Evolutionary conservation across 1,140 invertebrate species (phyloP).

Genomic region (Homalodisca vitripennis): DNA sequence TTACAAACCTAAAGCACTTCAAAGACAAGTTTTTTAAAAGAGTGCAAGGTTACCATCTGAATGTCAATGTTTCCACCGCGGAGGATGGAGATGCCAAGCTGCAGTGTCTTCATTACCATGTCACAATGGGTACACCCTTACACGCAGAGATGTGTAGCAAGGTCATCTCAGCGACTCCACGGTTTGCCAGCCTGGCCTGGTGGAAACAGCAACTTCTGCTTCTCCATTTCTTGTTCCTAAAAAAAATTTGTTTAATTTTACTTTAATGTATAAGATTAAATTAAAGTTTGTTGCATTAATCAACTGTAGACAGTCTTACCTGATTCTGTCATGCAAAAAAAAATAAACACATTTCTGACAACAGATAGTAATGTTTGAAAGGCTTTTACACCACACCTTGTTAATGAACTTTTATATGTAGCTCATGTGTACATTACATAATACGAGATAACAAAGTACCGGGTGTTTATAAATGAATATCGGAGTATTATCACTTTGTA

Average conservation of each 20-base stretch:
- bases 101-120: conserved; percentile 98
- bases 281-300: no score
- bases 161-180: conserved; percentile 98
- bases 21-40: no score
- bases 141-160: conserved; percentile 96
- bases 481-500: background rate
- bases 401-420: no score
- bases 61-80: conserved; percentile 97
- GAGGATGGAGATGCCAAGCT: conserved; percentile 95
- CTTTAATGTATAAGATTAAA: no score
- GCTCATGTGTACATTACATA: no score
- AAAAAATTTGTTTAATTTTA: no score
- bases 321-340: no score
- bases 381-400: no score
- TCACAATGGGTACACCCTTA: conserved; percentile 93
- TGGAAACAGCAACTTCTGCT: conserved; percentile 97
- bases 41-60: conserved; percentile 69
- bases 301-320: no score
- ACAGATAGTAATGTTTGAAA: no score
- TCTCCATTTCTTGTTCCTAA: conserved; percentile 99
- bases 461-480: conserved; percentile 4
- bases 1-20: no score
- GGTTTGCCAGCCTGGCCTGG: conserved; percentile 90
- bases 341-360: no score
- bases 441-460: background rate